These are phyloP conservation scores for Zaprionus obscuricornis DNA, from an alignment of 2,888 invertebrate species.

Conservation along the genomic window DNA sequence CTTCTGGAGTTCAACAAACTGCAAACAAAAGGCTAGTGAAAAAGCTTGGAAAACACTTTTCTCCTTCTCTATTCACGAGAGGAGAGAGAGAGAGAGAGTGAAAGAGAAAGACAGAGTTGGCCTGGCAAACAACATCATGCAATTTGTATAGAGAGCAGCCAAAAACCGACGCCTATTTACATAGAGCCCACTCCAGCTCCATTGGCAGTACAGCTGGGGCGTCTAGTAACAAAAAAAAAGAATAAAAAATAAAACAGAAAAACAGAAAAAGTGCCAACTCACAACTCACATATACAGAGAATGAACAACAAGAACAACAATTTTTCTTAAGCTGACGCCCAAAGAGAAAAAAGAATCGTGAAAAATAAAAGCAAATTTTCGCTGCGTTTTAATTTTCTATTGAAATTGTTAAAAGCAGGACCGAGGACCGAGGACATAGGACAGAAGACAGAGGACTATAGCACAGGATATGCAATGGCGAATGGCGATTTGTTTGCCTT, in stretches of 20 bases:
- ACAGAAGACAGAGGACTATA: constrained; percentile 40
- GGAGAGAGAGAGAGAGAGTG: constrained; percentile 6
- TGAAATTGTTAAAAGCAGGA: constrained; percentile 71
- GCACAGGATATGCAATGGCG: constrained; percentile 43
- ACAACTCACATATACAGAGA: constrained; percentile 19
- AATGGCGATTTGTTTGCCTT: constrained; percentile 50
- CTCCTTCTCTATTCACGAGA: constrained; percentile 6
- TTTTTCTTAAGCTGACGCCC: constrained; percentile 64
- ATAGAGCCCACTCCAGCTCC: constrained; percentile 39
- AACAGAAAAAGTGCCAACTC: constrained; percentile 42
- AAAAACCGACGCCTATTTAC: constrained; percentile 59
- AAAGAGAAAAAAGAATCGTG: constrained; percentile 18
- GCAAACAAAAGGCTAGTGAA: constrained; percentile 42
- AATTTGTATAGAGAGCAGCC: constrained; percentile 53
- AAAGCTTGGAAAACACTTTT: constrained; percentile 19
- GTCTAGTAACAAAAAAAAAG: constrained; percentile 12
- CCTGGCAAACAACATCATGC: constrained; percentile 35
- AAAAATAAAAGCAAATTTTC: constrained; percentile 51
- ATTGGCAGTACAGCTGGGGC: constrained; percentile 28
- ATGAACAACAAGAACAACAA: constrained; percentile 51
- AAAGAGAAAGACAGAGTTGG: constrained; percentile 9
- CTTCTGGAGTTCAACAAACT: constrained; percentile 45
- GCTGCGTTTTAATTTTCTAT: constrained; percentile 72
- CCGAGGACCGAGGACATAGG: neutral
- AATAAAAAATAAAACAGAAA: no score